Conservation (phyloP, 1,140 invertebrate genomes). For the Phymorhynchus buccinoides region DNA sequence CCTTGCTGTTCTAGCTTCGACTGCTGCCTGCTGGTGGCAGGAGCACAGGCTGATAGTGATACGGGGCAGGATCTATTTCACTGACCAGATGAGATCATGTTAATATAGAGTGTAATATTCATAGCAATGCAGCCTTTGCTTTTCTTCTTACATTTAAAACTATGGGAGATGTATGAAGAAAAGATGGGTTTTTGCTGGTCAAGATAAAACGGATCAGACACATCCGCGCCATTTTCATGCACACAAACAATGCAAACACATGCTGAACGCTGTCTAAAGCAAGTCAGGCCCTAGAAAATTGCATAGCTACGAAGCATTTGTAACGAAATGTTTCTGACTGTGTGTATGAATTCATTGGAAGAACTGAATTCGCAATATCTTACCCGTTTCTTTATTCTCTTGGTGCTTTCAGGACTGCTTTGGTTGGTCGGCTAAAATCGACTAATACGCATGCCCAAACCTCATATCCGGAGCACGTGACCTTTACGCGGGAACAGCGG, state of each 20-base stretch:
- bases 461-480: slow-evolving; percentile 34
- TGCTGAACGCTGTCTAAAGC: background rate
- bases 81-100: too few species aligned
- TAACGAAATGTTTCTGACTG: background rate
- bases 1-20: too few species aligned
- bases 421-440: background rate
- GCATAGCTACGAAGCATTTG: background rate
- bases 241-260: background rate
- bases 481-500: slow-evolving; percentile 29
- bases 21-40: too few species aligned
- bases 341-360: background rate
- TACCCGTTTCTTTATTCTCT: background rate
- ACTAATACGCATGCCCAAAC: slow-evolving; percentile 26
- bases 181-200: too few species aligned
- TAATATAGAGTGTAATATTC: too few species aligned
- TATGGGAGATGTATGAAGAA: background rate
- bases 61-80: too few species aligned
- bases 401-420: background rate
- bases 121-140: background rate
- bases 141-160: background rate
- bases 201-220: too few species aligned
- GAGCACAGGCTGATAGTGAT: too few species aligned
- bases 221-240: slow-evolving; percentile 27
- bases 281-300: too few species aligned
- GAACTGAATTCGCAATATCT: background rate